A percentile compares a stretch with the other conserved stretches of the same genome.
Conservation (phyloP, 2,888 invertebrate species). For the Acrobasis repandana region DNA sequence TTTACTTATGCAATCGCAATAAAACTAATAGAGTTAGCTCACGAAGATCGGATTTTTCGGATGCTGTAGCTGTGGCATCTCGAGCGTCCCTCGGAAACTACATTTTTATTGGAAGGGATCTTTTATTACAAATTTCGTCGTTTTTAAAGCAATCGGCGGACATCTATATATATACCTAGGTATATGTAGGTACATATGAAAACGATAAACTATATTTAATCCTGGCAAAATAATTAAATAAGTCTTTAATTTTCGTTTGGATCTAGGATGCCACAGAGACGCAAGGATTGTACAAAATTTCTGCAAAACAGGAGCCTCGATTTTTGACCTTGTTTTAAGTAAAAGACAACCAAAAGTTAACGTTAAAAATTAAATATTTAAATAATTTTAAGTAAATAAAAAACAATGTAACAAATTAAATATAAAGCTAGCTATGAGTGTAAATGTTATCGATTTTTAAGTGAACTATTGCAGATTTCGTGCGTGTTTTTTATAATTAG, state of each 20-base stretch:
- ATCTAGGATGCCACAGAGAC: constrained; percentile 45
- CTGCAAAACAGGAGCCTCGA: constrained; percentile 69
- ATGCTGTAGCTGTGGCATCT: constrained; percentile 27
- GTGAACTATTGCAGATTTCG: constrained; percentile 81
- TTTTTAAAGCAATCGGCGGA: neutral
- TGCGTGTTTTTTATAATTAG: constrained; percentile 83
- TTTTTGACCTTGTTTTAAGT: constrained; percentile 74
- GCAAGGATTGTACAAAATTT: constrained; percentile 71
- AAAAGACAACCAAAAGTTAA: constrained; percentile 83
- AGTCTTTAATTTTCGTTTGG: constrained; percentile 29
- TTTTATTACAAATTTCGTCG: neutral
- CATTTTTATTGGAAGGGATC: constrained; percentile 32
- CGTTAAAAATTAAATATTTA: constrained; percentile 80
- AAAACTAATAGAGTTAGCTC: constrained; percentile 48
- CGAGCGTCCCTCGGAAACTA: neutral
- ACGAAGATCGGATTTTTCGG: constrained; percentile 31
- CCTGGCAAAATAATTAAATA: neutral
- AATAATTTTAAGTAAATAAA: constrained; percentile 75
- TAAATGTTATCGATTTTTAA: constrained; percentile 82
- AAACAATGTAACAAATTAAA: constrained; percentile 82
- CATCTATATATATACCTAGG: neutral
- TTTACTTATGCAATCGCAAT: constrained; percentile 78
- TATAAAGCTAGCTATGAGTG: constrained; percentile 82
- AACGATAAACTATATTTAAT: neutral
- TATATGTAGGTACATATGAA: neutral